A percentile compares a stretch with the other conserved stretches of the same genome.
phyloP scores from a whole-genome alignment of 2,797 vertebrate genomes.

The Eupleurogrammus muticus region DNA sequence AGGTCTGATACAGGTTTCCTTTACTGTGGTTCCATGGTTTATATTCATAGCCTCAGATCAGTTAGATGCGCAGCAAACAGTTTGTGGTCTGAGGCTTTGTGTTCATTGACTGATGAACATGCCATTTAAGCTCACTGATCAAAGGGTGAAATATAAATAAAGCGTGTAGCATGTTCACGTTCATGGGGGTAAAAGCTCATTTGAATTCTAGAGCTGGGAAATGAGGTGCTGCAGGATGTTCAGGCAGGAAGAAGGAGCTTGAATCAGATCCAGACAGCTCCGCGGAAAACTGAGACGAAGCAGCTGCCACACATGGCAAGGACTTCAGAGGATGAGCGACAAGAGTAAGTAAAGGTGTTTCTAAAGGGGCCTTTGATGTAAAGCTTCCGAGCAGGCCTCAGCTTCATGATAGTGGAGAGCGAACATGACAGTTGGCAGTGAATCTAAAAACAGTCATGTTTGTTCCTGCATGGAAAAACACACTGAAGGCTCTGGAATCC shows the following conservation, averaged over 20 bases:
- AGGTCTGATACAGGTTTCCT: no score
- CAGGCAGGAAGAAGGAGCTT: slow-evolving; percentile 39
- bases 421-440: slow-evolving; percentile 78
- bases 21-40: no score
- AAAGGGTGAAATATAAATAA: slow-evolving; percentile 37
- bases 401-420: slow-evolving; percentile 66
- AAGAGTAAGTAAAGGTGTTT: slow-evolving; percentile 80
- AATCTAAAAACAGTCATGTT: slow-evolving; percentile 79
- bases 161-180: not conserved
- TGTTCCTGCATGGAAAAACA: slow-evolving; percentile 72
- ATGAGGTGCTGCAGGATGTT: slow-evolving; percentile 34
- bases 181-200: slow-evolving; percentile 37
- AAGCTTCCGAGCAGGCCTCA: slow-evolving; percentile 72
- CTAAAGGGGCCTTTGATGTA: slow-evolving; percentile 70
- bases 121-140: not conserved
- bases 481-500: slow-evolving; percentile 47
- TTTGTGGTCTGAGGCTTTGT: not conserved
- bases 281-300: slow-evolving; percentile 35
- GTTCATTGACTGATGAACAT: not conserved
- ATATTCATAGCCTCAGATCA: no score
- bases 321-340: slow-evolving; percentile 51
- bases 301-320: slow-evolving; percentile 46
- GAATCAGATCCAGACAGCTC: slow-evolving; percentile 53
- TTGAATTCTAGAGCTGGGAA: slow-evolving; percentile 33
- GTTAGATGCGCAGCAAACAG: no score